Evolutionary conservation across 2,888 invertebrate genomes (phyloP).

Genomic region (Eurois occulta): DNA sequence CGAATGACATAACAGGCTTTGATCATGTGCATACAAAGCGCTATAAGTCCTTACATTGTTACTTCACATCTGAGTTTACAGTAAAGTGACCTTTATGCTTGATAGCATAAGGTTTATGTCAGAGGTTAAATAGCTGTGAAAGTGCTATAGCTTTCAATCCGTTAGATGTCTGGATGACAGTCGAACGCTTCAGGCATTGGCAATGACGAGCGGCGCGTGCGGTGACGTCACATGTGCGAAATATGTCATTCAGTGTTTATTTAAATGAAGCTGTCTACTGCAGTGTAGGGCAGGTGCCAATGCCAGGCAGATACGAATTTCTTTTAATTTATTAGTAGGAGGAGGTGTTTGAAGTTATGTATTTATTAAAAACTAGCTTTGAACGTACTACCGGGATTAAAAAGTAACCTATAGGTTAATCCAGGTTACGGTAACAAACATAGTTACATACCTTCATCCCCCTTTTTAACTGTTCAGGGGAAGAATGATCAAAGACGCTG

Average conservation of each 20-base stretch:
- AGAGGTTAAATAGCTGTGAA: neutral
- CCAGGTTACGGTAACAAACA: too few species aligned
- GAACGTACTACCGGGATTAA: too few species aligned
- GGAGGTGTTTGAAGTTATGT: too few species aligned
- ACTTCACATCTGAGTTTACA: neutral
- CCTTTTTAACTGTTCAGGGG: too few species aligned
- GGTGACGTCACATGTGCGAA: conserved; percentile 56
- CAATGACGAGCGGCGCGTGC: conserved; percentile 58
- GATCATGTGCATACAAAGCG: conserved; percentile 29
- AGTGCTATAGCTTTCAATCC: conserved; percentile 33
- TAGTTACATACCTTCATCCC: too few species aligned
- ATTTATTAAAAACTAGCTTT: too few species aligned
- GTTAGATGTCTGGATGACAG: conserved; percentile 54
- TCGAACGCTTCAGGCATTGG: conserved; percentile 49
- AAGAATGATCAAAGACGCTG: too few species aligned
- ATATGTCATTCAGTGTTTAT: conserved; percentile 44
- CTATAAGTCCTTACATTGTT: neutral
- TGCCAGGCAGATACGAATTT: neutral
- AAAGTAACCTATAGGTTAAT: too few species aligned
- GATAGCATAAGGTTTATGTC: neutral
- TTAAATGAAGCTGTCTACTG: conserved; percentile 18
- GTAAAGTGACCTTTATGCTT: neutral
- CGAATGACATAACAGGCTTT: conserved; percentile 49
- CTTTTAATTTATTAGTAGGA: neutral
- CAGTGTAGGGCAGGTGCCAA: conserved; percentile 4